Evolutionary conservation across 2,113 vertebrate species (phyloP), one percentile per base, ranked within the genome.

Genomic region (Salvator merianae): DNA sequence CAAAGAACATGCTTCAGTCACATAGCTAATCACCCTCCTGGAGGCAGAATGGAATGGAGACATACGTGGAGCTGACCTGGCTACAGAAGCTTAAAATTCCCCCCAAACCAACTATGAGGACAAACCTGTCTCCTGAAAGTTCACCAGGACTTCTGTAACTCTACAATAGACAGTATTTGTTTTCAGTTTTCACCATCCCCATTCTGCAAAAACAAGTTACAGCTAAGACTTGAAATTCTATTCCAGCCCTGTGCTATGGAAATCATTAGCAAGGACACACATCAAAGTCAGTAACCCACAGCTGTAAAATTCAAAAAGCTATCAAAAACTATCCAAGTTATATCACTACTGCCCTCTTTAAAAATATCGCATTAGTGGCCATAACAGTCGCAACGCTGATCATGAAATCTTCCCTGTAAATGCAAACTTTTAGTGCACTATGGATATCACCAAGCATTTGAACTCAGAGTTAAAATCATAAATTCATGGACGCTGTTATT

Each of bases 401-500:
- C 0, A 0, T 53, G 66, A 36, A 16, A 59, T 13, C 0, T 3
- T 50, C 34, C 34, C 55, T 13, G 28, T 12, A 70, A 22, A 76
- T 71, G 65, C 47, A 18, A 68, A 43, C 38, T 0, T 32, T 0
- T 14, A 81, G 63, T 66, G 68, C 26, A 50, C 50, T 0, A 7
- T n/a, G 40, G 34, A 18, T 28, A 30, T 2, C 24, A 26, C 32
- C 30, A 28, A 6, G 22, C 0, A 7, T 38, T 30, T 76, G 68
- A 63, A 59, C 40, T 0, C 74, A 1, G 43, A 26, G 26, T 1
- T 2, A 1, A 26, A 22, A 32, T 65, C 24, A 43, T 2, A 22
- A 1, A 0, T 81, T 32, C 30, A 7, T 28, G 26, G 2, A n/a
- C 34, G 0, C 0, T 74, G 71, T 28, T 0, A 0, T 18, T 32